Evolutionary conservation across 2,888 invertebrate species (phyloP).

Genomic region (Drosophila nigritarsus): DNA sequence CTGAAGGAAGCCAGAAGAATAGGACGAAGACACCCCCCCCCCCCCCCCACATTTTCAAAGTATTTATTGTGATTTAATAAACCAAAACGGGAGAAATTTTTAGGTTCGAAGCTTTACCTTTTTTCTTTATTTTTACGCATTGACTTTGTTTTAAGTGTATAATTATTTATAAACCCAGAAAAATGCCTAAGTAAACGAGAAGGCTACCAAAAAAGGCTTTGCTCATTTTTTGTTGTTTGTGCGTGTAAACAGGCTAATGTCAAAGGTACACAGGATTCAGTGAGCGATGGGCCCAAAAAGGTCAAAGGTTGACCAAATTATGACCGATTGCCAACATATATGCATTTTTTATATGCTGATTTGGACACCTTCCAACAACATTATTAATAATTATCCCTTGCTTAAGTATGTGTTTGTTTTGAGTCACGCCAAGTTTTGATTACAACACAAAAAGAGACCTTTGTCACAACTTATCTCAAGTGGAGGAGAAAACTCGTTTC

Average conservation of each 20-base stretch:
- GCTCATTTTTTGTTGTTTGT: conserved; percentile 29
- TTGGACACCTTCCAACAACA: conserved; percentile 6
- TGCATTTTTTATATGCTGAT: neutral
- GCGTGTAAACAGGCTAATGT: conserved; percentile 59
- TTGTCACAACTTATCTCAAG: conserved; percentile 28
- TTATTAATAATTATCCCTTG: conserved; percentile 28
- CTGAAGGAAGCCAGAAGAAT: too few relatives aligned
- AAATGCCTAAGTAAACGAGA: neutral
- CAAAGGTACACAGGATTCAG: conserved; percentile 29
- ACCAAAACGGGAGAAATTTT: neutral
- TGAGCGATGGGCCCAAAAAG: conserved; percentile 27
- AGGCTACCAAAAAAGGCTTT: neutral
- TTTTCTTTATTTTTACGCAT: neutral
- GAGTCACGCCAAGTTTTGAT: conserved; percentile 49
- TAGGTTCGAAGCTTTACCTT: neutral
- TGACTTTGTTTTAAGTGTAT: neutral
- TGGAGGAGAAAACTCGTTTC: conserved; percentile 53
- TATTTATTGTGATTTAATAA: neutral
- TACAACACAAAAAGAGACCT: conserved; percentile 33
- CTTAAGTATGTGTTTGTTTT: conserved; percentile 16
- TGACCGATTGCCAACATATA: neutral
- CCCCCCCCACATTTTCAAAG: too few relatives aligned
- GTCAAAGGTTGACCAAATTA: conserved; percentile 43
- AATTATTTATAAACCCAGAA: neutral
- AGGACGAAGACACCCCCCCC: too few relatives aligned